Conservation (phyloP, 2,797 vertebrate species). For the Silurus lanzhouensis region DNA sequence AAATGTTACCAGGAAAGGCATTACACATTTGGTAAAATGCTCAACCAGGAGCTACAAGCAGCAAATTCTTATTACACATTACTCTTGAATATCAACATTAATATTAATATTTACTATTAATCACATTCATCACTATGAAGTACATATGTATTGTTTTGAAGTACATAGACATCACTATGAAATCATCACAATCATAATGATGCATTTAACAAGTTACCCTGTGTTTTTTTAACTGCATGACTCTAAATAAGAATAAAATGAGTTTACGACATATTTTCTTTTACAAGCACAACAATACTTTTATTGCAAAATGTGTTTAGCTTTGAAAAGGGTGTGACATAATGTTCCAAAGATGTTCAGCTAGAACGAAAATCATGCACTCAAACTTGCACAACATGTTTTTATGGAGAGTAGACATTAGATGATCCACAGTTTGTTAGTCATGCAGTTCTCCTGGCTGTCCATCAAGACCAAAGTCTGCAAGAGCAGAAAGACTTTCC, state of each 20-base stretch:
- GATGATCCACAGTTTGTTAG: conserved; percentile 45
- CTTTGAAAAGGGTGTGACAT: conserved; percentile 18
- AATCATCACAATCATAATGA: not conserved
- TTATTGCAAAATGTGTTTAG: not conserved
- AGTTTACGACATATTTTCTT: not conserved
- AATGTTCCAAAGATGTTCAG: conserved; percentile 10
- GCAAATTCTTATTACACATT: not conserved
- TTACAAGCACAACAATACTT: conserved; percentile 5
- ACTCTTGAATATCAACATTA: not conserved
- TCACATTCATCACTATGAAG: too few relatives aligned
- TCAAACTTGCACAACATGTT: conserved; percentile 39
- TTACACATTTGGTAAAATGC: conserved; percentile 5
- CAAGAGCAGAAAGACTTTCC: conserved; percentile 42
- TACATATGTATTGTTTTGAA: too few relatives aligned
- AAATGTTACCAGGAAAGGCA: conserved; percentile 7
- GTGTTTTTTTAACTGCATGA: not conserved
- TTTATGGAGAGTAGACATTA: conserved; percentile 35
- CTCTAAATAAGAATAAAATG: not conserved
- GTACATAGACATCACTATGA: too few relatives aligned
- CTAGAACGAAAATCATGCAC: conserved; percentile 27
- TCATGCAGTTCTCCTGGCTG: conserved; percentile 39
- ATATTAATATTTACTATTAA: not conserved
- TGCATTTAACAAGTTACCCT: not conserved
- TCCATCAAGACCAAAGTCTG: conserved; percentile 32
- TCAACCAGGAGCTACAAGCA: not conserved